These are phyloP conservation scores for Unio pictorum DNA, from an alignment of 2,888 invertebrate species.

Conservation along the genomic window DNA sequence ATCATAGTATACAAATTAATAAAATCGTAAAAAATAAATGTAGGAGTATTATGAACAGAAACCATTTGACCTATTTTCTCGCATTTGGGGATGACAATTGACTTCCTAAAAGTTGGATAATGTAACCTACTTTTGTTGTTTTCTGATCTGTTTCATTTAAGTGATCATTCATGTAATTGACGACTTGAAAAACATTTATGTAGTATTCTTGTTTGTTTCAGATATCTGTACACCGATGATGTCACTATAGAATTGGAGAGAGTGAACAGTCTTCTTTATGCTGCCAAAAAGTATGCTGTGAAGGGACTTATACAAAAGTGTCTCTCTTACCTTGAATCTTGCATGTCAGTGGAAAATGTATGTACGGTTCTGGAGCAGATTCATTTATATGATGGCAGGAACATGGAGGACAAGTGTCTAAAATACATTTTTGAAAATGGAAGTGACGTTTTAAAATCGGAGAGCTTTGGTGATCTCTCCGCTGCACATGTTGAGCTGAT, in stretches of 20 bases:
- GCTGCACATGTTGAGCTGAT: too few species aligned
- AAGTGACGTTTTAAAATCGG: too few species aligned
- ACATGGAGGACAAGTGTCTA: constrained; percentile 81
- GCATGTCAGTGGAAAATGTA: constrained; percentile 79
- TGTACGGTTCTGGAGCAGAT: constrained; percentile 49
- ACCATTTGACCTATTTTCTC: too few species aligned
- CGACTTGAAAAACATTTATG: too few species aligned
- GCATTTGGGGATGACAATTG: too few species aligned
- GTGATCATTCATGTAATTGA: not conserved
- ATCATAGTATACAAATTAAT: too few species aligned
- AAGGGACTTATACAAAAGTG: constrained; percentile 81
- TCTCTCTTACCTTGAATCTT: constrained; percentile 78
- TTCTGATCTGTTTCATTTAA: too few species aligned
- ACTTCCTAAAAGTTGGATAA: not conserved
- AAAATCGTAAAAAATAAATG: too few species aligned
- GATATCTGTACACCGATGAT: constrained; percentile 79
- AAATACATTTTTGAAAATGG: too few species aligned
- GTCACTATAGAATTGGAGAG: constrained; percentile 76
- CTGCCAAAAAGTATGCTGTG: constrained; percentile 83
- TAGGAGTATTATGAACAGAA: too few species aligned
- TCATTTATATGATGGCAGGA: constrained; percentile 57
- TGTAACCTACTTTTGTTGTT: too few species aligned
- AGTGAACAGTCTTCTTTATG: constrained; percentile 81
- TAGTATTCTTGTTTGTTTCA: constrained; percentile 47
- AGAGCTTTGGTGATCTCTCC: too few species aligned